Base-by-base conservation (phyloP, 2,888 invertebrate species). In the Scaptodrosophila latifasciaeformis region DNA sequence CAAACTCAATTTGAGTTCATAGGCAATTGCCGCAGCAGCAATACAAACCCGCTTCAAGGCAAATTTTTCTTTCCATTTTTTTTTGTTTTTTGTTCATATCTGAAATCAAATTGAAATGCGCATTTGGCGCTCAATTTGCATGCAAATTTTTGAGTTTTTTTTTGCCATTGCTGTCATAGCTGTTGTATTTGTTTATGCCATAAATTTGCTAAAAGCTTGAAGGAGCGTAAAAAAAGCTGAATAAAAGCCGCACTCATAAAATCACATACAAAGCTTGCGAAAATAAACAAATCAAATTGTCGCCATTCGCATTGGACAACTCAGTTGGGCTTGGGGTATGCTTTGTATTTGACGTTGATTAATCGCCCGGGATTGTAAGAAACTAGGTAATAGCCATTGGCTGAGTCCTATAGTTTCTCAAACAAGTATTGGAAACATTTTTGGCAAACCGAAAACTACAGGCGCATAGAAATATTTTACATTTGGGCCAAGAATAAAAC, bases 271-370 rank as follows among this genome's bases (percentile, higher is more conserved):
- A 64, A 60, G 60, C 44, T 47, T 51, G 48, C 40, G 42, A 62
- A 61, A 79, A 79, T 80, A 75, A 80, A 80, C 81, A 80, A 75
- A 80, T 80, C 81, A 80, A 80, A 76, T 68, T 77, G 77, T 77
- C 70, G 77, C 77, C 48, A 40, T 21, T 19, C 9, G 40, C 21
- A 18, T 2, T 7, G 9, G 12, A 37, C 37, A 37, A 37, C 10
- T 45, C 31, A 49, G 18, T 59, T 51, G 17, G 45, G 18, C 18
- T 49, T 45, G 1, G 5, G 17, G 58, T 34, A 18, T 30, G 34
- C 24, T 24, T 3, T 3, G 24, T 24, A 24, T n/a, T 27, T 34
- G 62, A 54, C 66, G 49, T 51, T 67, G 69, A 67, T 67, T 54
- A 69, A 67, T 67, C 65, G 53, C 17, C 24, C n/a, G n/a, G n/a